Evolutionary conservation across 2,888 invertebrate species (phyloP), one percentile per base, ranked within the genome.

Genomic region (Amphipoea lucens): DNA sequence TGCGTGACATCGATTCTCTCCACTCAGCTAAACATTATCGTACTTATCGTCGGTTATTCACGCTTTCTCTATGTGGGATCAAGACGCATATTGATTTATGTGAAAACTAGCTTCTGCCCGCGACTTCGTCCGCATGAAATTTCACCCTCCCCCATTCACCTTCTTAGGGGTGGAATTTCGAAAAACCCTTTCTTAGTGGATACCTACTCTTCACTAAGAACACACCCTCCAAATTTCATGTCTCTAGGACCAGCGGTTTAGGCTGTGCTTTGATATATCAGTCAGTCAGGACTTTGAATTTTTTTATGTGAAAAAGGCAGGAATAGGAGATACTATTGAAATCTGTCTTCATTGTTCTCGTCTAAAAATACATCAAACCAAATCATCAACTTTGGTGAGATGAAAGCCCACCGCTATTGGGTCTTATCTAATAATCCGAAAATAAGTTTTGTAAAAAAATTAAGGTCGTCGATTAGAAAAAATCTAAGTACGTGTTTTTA

Each of bases 1-100:
- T 67, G 88, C 85, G 82, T 87, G 88, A 79, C 88, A 86, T 85
- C 51, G 74, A 85, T 87, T 85, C 76, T 71, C 74, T 67, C 36
- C 79, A 79, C 84, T 71, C 83, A 86, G 62, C 67, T 62, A 42
- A 76, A 76, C 79, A 83, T 86, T 54, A 48, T 74, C 67, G 40
- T 45, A 69, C 54, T 80, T 84, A 67, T 80, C 51, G 12, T 4
- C 45, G 2, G 23, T 83, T 78, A 23, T 76, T 65, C 57, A 86
- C 74, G 74, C 81, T 86, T 84, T 87, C 85, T 73, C 42, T 14
- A 0, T 14, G 14, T 65, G 40, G 57, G 73, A 62, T 65, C 51
- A 67, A 77, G 40, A 23, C 63, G 29, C 36, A 51, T 73, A 72
- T 51, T 17, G 11, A 54, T 72, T 60, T 36, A 7, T n/a, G 45